Conservation (phyloP, 2,797 vertebrate species). For the Rhabdophis nuchalis region DNA sequence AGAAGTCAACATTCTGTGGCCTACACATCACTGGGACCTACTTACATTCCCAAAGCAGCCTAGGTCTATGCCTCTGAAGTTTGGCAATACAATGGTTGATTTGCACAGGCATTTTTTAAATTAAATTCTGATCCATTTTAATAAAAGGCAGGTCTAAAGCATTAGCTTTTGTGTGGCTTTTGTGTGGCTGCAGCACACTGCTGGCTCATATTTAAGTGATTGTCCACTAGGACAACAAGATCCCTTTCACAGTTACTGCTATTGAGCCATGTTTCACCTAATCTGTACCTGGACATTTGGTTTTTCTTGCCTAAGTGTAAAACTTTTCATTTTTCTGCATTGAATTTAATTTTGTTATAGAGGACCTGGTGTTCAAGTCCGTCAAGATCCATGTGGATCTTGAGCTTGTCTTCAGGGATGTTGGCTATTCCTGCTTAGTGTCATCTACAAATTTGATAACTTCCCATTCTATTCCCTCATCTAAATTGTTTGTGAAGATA, state of each 20-base stretch:
- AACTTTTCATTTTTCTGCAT: background rate
- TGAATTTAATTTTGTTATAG: background rate
- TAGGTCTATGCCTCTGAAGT: background rate
- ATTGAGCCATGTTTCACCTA: background rate
- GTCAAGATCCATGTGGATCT: background rate
- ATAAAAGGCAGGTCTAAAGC: background rate
- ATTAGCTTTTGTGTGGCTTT: background rate
- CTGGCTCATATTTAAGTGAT: background rate
- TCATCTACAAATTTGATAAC: background rate
- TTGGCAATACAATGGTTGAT: background rate
- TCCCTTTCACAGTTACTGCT: background rate
- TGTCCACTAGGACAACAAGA: background rate
- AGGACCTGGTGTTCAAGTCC: background rate
- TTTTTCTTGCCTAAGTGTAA: background rate
- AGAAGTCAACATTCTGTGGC: background rate
- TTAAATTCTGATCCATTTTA: background rate
- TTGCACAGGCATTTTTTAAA: background rate
- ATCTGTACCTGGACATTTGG: background rate
- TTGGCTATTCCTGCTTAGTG: background rate
- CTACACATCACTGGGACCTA: background rate
- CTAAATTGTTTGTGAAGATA: background rate
- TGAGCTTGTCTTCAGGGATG: background rate
- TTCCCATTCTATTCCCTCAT: background rate
- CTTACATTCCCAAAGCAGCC: background rate
- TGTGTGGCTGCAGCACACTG: background rate